These are phyloP conservation scores for Ctenomys sociabilis DNA, from an alignment of 2,113 vertebrate species.

Conservation along the genomic window DNA sequence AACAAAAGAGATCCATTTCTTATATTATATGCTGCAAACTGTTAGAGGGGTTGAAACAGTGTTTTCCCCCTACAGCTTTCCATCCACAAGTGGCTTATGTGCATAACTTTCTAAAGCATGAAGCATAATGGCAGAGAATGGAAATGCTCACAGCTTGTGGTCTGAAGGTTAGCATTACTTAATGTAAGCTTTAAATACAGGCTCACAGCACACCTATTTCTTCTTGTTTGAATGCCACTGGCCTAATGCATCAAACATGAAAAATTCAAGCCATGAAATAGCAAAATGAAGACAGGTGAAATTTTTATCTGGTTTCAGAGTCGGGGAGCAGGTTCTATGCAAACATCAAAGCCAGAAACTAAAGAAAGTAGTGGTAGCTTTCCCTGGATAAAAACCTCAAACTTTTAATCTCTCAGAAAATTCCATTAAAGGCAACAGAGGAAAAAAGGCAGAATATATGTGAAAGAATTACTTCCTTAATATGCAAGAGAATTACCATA, in stretches of 20 bases:
- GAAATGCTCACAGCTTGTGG: not conserved
- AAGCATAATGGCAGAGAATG: not conserved
- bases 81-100: not conserved
- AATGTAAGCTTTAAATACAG: not conserved
- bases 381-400: constrained; percentile 33
- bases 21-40: not conserved
- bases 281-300: constrained; percentile 60
- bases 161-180: fast-evolving
- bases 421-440: constrained; percentile 49
- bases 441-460: not conserved
- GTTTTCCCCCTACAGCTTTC: not conserved
- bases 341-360: constrained; percentile 66
- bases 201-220: not conserved
- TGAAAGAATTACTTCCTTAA: not conserved
- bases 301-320: constrained; percentile 34
- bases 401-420: constrained; percentile 25
- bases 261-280: constrained; percentile 39
- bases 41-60: not conserved
- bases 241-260: constrained; percentile 43
- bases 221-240: not conserved
- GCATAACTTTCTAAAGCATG: not conserved
- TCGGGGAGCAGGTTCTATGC: constrained; percentile 11
- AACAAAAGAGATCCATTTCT: not conserved
- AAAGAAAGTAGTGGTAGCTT: not conserved
- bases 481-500: not conserved